These are phyloP conservation scores for Sturmia bella DNA, from an alignment of 2,888 invertebrate species.

Conservation along the genomic window DNA sequence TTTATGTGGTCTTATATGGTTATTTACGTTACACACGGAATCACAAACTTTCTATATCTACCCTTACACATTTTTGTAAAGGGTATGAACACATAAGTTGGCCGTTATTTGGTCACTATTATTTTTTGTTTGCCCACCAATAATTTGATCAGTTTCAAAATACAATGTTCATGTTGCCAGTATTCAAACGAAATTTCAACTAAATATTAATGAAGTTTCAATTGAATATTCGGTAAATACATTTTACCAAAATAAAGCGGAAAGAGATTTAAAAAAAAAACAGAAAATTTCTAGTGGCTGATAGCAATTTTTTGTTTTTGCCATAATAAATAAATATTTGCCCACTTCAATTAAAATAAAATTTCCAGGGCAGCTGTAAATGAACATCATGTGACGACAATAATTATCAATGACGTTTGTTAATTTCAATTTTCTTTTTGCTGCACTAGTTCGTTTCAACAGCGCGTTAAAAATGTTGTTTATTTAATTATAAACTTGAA, in stretches of 20 bases:
- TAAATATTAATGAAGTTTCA: slow-evolving; percentile 53
- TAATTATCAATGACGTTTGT: neutral
- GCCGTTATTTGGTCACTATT: too few species aligned
- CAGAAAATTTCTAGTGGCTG: slow-evolving; percentile 33
- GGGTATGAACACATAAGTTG: too few species aligned
- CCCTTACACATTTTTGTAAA: too few species aligned
- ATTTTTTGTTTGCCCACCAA: slow-evolving; percentile 1
- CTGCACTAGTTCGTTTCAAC: too few species aligned
- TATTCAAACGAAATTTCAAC: slow-evolving; percentile 4
- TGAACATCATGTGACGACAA: slow-evolving; percentile 9
- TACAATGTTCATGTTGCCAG: slow-evolving; percentile 18
- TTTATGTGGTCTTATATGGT: too few species aligned
- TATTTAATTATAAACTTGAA: too few species aligned
- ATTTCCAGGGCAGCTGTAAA: slow-evolving; percentile 7
- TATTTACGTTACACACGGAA: too few species aligned
- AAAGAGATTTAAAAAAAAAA: neutral
- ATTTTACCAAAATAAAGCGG: slow-evolving; percentile 34
- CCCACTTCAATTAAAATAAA: slow-evolving; percentile 38
- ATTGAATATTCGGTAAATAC: slow-evolving; percentile 52
- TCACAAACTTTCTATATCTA: too few species aligned
- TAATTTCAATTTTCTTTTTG: too few species aligned
- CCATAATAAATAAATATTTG: slow-evolving; percentile 1
- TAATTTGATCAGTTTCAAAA: slow-evolving; percentile 13
- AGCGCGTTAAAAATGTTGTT: too few species aligned
- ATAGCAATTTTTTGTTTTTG: slow-evolving; percentile 1